Conservation (phyloP, 1,140 invertebrate species). For the Oppia nitens region DNA sequence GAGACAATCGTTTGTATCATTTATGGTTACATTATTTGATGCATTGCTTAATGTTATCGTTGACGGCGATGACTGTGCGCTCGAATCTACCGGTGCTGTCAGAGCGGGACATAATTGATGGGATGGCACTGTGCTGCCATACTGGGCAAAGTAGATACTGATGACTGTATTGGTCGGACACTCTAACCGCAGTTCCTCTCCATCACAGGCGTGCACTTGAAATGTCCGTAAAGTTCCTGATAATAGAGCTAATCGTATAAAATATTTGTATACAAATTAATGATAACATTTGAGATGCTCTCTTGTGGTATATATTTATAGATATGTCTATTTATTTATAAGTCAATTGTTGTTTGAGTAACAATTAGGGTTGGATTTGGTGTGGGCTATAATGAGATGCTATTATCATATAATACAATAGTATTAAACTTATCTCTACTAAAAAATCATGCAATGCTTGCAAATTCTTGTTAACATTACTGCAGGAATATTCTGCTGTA, state of each 20-base stretch:
- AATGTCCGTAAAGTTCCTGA: slow-evolving; percentile 70
- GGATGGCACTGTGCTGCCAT: slow-evolving; percentile 24
- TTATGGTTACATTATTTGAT: background rate
- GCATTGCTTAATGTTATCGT: background rate
- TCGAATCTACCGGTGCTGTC: slow-evolving; percentile 4
- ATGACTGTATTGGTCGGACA: slow-evolving; percentile 73
- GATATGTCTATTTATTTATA: no score
- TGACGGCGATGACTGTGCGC: background rate
- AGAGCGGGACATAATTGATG: slow-evolving; percentile 17
- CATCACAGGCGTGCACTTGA: slow-evolving; percentile 68
- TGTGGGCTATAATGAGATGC: no score
- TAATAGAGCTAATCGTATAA: slow-evolving; percentile 61
- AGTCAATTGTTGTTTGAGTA: no score
- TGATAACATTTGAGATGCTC: no score
- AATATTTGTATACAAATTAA: no score
- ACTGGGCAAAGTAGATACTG: slow-evolving; percentile 59
- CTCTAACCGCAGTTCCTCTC: slow-evolving; percentile 57
- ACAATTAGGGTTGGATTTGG: no score
- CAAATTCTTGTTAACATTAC: no score
- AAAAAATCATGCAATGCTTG: no score
- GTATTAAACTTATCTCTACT: no score
- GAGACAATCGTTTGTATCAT: slow-evolving; percentile 26
- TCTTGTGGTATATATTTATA: background rate
- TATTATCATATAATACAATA: no score
- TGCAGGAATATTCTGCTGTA: no score